Evolutionary conservation across 1,140 invertebrate species (phyloP).

Genomic region (Scaptodrosophila lebanonensis): DNA sequence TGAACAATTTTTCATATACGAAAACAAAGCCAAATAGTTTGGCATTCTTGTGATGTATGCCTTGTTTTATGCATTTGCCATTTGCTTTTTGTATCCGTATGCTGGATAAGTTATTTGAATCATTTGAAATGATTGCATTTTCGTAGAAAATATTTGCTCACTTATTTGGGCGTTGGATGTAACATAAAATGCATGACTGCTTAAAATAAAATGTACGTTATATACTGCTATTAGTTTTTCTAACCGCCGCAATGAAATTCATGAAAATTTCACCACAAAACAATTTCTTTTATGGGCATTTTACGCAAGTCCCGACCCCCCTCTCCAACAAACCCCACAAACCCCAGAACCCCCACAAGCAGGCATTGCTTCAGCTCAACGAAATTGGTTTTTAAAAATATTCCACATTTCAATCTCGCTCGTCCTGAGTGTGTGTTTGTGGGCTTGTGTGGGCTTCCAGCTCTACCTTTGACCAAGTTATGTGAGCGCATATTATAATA

Average conservation of each 20-base stretch:
- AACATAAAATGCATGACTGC: too few species aligned
- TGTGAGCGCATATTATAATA: slow-evolving; percentile 52
- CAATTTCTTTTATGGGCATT: slow-evolving; percentile 63
- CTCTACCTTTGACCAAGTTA: slow-evolving; percentile 52
- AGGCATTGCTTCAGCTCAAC: slow-evolving; percentile 39
- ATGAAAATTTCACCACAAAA: slow-evolving; percentile 50
- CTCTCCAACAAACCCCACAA: slow-evolving; percentile 1
- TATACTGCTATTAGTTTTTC: too few species aligned
- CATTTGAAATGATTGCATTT: too few species aligned
- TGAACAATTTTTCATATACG: too few species aligned
- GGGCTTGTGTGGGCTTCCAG: not conserved
- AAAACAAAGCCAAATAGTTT: too few species aligned
- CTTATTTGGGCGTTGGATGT: too few species aligned
- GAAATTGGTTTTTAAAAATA: slow-evolving; percentile 75
- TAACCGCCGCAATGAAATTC: slow-evolving; percentile 68
- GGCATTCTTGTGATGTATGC: too few species aligned
- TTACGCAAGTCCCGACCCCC: slow-evolving; percentile 9
- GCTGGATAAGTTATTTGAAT: too few species aligned
- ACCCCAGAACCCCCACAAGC: slow-evolving; percentile 2
- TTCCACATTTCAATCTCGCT: slow-evolving; percentile 71
- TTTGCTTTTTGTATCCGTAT: too few species aligned
- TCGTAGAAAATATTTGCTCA: too few species aligned
- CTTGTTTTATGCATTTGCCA: too few species aligned
- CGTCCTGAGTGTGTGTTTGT: slow-evolving; percentile 4
- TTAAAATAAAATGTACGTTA: too few species aligned